Evolutionary conservation across 1,140 invertebrate genomes (phyloP).

Genomic region (Brachionus rubens): DNA sequence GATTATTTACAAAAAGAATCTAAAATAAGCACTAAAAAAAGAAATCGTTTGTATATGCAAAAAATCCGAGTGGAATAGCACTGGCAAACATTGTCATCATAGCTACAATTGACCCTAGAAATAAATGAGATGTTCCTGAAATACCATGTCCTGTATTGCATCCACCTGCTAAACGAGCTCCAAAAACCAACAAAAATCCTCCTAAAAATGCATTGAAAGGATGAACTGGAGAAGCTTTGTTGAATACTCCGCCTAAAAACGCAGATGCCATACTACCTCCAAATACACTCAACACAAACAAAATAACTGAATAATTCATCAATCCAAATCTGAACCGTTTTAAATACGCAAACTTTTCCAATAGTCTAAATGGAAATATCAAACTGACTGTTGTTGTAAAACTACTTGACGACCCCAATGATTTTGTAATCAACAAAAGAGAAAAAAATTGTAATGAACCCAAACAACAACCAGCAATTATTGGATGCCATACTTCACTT

Average conservation of each 20-base stretch:
- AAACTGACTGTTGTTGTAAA: neutral
- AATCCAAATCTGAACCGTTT: slow-evolving; percentile 15
- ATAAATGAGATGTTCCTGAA: slow-evolving; percentile 17
- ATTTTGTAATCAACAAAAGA: neutral
- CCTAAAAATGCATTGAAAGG: slow-evolving; percentile 23
- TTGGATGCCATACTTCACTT: slow-evolving; percentile 34
- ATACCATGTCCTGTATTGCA: slow-evolving; percentile 39
- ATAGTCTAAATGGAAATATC: neutral
- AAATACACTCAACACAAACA: neutral
- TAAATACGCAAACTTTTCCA: neutral
- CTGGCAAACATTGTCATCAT: slow-evolving; percentile 34
- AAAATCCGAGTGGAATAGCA: neutral
- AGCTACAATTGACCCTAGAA: slow-evolving; percentile 12
- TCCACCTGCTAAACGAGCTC: slow-evolving; percentile 27
- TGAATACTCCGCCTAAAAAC: neutral
- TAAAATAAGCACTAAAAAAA: too few relatives aligned
- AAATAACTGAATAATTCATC: neutral
- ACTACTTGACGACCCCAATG: neutral
- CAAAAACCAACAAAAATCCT: slow-evolving; percentile 39
- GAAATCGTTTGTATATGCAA: neutral
- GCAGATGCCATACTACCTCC: neutral
- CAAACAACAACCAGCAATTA: slow-evolving; percentile 9
- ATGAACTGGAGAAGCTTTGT: neutral
- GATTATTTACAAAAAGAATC: too few relatives aligned
- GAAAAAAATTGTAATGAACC: slow-evolving; percentile 26